Base-by-base conservation (phyloP, 2,888 invertebrate species). In the Hydrotaea cyrtoneurina region DNA sequence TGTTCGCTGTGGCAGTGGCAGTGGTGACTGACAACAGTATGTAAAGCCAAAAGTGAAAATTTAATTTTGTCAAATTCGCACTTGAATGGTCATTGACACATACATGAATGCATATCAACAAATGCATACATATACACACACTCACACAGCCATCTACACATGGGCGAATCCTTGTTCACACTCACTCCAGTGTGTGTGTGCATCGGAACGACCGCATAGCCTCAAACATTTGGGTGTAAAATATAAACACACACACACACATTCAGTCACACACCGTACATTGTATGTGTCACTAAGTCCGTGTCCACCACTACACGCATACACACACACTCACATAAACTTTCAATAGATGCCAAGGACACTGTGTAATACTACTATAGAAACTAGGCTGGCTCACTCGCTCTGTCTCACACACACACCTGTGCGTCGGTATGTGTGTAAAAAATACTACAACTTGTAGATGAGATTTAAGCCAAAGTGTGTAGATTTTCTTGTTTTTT, bases 21-120 rank as follows among this genome's bases (percentile, higher is more conserved):
- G 55, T 55, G 26, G 59, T 59, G 59, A 26, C 59, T 59, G 59
- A 26, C 59, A 21, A 23, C 15, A 23, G 46, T 69, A 23, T 81
- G 76, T 79, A 73, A 81, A 84, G 66, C 75, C 72, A 81, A 73
- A 76, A 81, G 84, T 84, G 81, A 76, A 73, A 84, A 84, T 76
- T 81, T 43, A 79, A 79, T 84, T 82, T 79, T 81, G 72, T 73
- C 73, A 78, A 81, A 84, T 66, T 81, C 66, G 76, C 81, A 84
- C 81, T 84, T 84, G 78, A 84, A 81, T 81, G 81, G 81, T 50
- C 78, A 79, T 69, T 81, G 76, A 64, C 13, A 73, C 11, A 19
- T 50, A 39, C 26, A 46, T n/a, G 55, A 21, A 55, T n/a, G 62
- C 36, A 62, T 23, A 55, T 26, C 17, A 43, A 39, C 26, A 66